Evolutionary conservation across 2,797 vertebrate genomes (phyloP), one percentile per base, ranked within the genome.

Genomic region (Xenopus petersii): DNA sequence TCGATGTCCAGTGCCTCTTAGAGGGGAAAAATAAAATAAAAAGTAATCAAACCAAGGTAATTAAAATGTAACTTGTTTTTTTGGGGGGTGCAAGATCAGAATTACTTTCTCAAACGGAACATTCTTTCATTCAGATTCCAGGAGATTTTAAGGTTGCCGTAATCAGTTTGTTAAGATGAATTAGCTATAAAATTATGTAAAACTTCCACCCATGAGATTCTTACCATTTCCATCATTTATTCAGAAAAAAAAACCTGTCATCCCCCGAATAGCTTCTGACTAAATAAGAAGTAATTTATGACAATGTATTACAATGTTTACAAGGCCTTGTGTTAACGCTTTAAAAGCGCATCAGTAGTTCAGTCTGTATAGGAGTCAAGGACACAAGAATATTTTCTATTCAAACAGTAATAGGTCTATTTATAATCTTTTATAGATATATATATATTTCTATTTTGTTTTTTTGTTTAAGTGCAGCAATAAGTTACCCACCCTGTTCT

Each of bases 1-100:
- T 88, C 83, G 85, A 89, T 88, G 88, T 91, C 91, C 91, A 93
- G 89, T 93, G 89, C 91, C 89, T 88, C 82, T 88, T 87, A 4
- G 26, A 92, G 21, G 12, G 10, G 21, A 10, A 12, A 82, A 89
- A 85, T 85, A 82, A 87, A 90, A 91, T 79, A 84, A 78, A 2
- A 21, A 21, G 21, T 21, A 30, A 30, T 30, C 26, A 30, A 30
- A 30, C 26, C 26, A 30, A 30, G 26, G 15, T 15, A 2, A 12
- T 42, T 21, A 42, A 42, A 42, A 4, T 9, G 5, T 42, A 30
- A 30, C 8, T 15, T 51, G 12, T 51, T 51, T 15, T 51, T 51
- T 2, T 7, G 6, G 6, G 49, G 15, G 26, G 26, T 30, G 26
- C 26, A 30, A 30, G 26, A 4, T 30, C 11, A 51, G 49, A 30